Evolutionary conservation across 1,140 invertebrate species (phyloP).

Genomic region (Bombus sibiricus): DNA sequence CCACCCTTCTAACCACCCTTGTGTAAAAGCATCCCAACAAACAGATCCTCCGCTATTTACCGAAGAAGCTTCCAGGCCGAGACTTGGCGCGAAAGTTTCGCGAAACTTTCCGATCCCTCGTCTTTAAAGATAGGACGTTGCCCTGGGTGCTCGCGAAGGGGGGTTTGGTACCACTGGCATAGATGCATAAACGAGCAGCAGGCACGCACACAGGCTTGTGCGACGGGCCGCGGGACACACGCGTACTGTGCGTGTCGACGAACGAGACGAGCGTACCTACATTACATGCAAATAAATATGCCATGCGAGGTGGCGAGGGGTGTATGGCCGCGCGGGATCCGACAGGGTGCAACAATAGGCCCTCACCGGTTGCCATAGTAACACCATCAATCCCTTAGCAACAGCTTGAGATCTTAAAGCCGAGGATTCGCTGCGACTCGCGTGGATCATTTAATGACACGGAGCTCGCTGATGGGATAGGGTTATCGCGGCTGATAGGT

Average conservation of each 20-base stretch:
- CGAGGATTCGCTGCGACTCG: constrained; percentile 74
- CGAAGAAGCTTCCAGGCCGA: constrained; percentile 21
- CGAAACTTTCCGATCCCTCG: constrained; percentile 65
- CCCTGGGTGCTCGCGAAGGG: constrained; percentile 74
- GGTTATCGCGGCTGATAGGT: constrained; percentile 13
- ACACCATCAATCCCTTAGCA: constrained; percentile 83
- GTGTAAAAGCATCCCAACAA: constrained; percentile 13
- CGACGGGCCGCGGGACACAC: constrained; percentile 48
- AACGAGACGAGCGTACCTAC: constrained; percentile 70
- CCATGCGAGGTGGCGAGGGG: constrained; percentile 65
- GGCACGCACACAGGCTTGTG: constrained; percentile 53
- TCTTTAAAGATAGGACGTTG: constrained; percentile 82
- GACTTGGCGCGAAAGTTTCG: not conserved
- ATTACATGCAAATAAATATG: constrained; percentile 82
- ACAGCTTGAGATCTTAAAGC: constrained; percentile 83
- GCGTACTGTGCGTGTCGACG: constrained; percentile 59
- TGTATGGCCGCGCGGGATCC: constrained; percentile 60
- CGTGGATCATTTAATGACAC: constrained; percentile 68
- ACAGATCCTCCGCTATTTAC: constrained; percentile 13
- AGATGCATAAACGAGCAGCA: constrained; percentile 78
- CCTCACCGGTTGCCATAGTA: constrained; percentile 79
- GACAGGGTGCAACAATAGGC: constrained; percentile 82
- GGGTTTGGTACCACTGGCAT: constrained; percentile 82
- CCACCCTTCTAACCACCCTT: not conserved
- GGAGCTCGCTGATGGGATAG: not conserved